Evolutionary conservation across 1,140 invertebrate species (phyloP), one percentile per base, ranked within the genome.

Genomic region (Nebria ingens): DNA sequence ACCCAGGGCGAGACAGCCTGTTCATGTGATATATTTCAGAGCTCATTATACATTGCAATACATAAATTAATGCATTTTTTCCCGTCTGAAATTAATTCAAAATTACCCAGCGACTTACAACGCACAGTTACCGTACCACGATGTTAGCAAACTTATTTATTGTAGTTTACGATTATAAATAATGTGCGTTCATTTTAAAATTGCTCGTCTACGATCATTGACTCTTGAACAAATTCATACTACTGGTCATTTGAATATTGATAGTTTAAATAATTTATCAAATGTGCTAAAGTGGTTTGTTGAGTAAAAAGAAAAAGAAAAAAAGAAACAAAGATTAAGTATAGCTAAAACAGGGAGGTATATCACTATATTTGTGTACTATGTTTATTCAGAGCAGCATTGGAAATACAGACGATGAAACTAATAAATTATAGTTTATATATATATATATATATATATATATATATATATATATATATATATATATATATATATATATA

Each of bases 61-160:
- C 40, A 45, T 45, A 45, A 45, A 45, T 45, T 45, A 45, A 12
- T 45, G 40, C 40, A 45, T 17, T 45, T 45, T 45, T 45, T 17
- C 40, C 40, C 6, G 40, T 17, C 9, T 17, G 15, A 17, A 45
- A 45, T 45, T 45, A 45, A 45, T 45, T 45, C 40, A 45, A 17
- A 45, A 45, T 45, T 45, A 45, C 15, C 9, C 40, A 6, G 15
- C 40, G 15, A 12, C 6, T 45, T 45, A 45, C 40, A 45, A 45
- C 40, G 40, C 25, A 34, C 25, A 34, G n/a, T n/a, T 34, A 34
- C 25, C 6, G 25, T 34, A 34, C 25, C 25, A n/a, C 25, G 25
- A 34, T 6, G n/a, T n/a, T n/a, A n/a, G n/a, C n/a, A n/a, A n/a
- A n/a, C n/a, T n/a, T n/a, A n/a, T n/a, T n/a, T n/a, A n/a, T n/a